Conservation (phyloP, 2,888 invertebrate genomes). For the Tricholauxania praeusta region DNA sequence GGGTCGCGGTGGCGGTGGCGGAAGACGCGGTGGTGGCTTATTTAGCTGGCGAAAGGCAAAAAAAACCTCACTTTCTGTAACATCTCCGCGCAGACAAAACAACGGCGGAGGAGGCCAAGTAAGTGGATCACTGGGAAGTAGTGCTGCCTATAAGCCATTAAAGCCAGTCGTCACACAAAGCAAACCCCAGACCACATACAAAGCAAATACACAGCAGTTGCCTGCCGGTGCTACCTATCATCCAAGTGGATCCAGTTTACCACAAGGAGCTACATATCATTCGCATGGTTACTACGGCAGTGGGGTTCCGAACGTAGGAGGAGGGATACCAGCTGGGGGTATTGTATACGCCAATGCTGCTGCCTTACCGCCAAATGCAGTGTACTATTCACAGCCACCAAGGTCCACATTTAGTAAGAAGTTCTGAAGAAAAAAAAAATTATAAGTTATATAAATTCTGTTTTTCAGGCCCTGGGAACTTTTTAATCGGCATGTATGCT, state of each 20-base stretch:
- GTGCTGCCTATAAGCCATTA: constrained; percentile 8
- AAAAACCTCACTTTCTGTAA: constrained; percentile 53
- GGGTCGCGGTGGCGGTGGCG: constrained; percentile 61
- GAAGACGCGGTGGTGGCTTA: constrained; percentile 61
- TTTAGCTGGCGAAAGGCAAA: constrained; percentile 62
- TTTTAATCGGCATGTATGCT: constrained; percentile 55
- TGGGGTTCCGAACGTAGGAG: constrained; percentile 34
- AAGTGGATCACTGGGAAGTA: not conserved
- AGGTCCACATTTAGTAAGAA: constrained; percentile 55
- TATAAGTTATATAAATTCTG: constrained; percentile 39
- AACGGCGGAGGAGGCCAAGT: constrained; percentile 25
- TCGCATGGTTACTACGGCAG: constrained; percentile 40
- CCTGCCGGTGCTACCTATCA: constrained; percentile 31
- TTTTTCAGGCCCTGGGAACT: constrained; percentile 46
- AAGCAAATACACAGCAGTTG: constrained; percentile 54
- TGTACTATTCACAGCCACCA: constrained; percentile 57
- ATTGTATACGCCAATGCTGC: constrained; percentile 56
- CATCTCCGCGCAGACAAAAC: constrained; percentile 49
- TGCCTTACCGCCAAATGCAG: constrained; percentile 57
- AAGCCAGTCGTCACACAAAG: constrained; percentile 28
- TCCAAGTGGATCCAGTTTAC: constrained; percentile 13
- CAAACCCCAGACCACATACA: constrained; percentile 46
- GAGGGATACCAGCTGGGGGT: constrained; percentile 46
- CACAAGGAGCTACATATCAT: constrained; percentile 41
- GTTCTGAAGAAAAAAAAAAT: constrained; percentile 31